Conservation (phyloP, 2,113 vertebrate genomes). For the Spizaetus ornatus region DNA sequence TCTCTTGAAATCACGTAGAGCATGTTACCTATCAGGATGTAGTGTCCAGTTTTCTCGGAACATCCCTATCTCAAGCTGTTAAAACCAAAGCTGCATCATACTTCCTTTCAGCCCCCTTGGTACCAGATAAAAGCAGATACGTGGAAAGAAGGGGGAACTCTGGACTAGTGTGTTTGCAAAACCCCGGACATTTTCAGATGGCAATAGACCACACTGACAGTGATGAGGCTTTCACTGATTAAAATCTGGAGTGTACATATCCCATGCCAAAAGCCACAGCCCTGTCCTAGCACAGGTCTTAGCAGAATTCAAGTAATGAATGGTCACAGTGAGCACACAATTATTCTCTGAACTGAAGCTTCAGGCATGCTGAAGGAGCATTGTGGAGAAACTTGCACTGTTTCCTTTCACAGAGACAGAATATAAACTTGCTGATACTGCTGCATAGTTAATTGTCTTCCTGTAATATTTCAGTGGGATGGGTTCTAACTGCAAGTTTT, state of each 20-base stretch:
- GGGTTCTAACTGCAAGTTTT: neutral
- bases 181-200: neutral
- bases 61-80: neutral
- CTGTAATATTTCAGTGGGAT: neutral
- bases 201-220: neutral
- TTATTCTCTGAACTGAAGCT: neutral
- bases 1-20: neutral
- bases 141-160: neutral
- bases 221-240: neutral
- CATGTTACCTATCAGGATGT: neutral
- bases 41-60: neutral
- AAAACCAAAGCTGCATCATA: neutral
- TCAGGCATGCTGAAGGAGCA: neutral
- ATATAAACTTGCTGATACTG: neutral
- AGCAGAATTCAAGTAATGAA: neutral
- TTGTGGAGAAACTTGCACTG: neutral
- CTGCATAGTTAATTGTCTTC: neutral
- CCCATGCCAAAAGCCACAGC: neutral
- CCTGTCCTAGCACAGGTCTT: neutral
- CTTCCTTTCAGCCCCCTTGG: neutral
- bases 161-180: neutral
- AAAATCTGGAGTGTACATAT: neutral
- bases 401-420: neutral
- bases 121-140: neutral
- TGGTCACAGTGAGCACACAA: neutral